A percentile compares a stretch with the other conserved stretches of the same genome.
These are phyloP conservation scores for Edolisoma coerulescens DNA, from an alignment of 2,113 vertebrate genomes.

Conservation along the genomic window DNA sequence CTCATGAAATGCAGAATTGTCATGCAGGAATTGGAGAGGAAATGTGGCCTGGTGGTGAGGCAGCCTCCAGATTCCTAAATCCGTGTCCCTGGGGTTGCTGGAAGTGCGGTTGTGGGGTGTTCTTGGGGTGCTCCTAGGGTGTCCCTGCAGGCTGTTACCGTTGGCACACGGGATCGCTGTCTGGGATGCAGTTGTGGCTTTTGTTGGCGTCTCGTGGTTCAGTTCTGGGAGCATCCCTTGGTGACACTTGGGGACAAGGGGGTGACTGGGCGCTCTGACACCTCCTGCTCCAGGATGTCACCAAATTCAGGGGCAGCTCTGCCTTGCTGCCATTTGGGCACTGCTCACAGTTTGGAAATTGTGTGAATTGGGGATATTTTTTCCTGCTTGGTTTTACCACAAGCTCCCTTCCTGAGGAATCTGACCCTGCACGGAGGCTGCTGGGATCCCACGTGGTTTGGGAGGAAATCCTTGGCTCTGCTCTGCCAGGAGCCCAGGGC, in stretches of 20 bases:
- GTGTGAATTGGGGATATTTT: neutral
- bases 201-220: fast-evolving
- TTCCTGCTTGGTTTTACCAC: neutral
- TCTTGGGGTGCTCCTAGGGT: fast-evolving
- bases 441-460: neutral
- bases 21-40: neutral
- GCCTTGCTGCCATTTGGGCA: fast-evolving
- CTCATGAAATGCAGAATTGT: neutral
- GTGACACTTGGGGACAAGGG: neutral
- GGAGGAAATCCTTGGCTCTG: neutral
- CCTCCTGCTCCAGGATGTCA: neutral
- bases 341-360: neutral
- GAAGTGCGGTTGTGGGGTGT: fast-evolving
- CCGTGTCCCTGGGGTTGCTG: fast-evolving
- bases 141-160: fast-evolving
- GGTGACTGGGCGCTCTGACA: fast-evolving
- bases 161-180: fast-evolving
- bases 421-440: neutral
- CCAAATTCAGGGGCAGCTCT: neutral
- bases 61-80: fast-evolving
- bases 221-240: neutral
- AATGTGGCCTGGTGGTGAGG: neutral
- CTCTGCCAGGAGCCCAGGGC: neutral
- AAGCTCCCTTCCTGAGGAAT: neutral
- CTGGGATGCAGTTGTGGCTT: fast-evolving